Evolutionary conservation across 2,888 invertebrate species (phyloP), one percentile per base, ranked within the genome.

Genomic region (Himalopsyche tibetana): DNA sequence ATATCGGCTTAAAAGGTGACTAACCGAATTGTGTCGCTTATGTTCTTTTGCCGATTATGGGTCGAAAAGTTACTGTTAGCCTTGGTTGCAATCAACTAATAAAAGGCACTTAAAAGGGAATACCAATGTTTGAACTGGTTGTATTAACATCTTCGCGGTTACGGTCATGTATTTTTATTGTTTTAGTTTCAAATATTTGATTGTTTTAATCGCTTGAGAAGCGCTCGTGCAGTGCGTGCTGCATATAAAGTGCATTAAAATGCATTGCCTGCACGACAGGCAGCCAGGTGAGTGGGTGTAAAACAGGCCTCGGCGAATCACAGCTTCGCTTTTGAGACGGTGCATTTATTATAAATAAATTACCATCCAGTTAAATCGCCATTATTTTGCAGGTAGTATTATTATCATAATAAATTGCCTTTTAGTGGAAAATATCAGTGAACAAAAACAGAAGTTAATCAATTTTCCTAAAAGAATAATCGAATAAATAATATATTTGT

Each of bases 281-380:
- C 63, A n/a, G 63, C 15, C 63, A 63, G 63, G 63, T 63, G 63
- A 63, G 63, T 63, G 63, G 63, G 63, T 63, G 63, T 63, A 63
- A n/a, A 19, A 19, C 63, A n/a, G 63, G 28, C 19, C 15, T 63
- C 63, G 63, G 63, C 63, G 63, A 63, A 63, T 63, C 63, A 63
- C 63, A 63, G 63, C 63, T 2, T 6, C 5, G 19, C 63, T 63
- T 63, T 63, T 11, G 4, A 63, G 5, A 3, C 63, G 28, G 15
- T 28, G 63, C 19, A 63, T 63, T 63, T 63, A 63, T 63, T 63
- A 63, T 63, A 63, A 63, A 63, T 63, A 63, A 63, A 63, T 63
- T 63, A 63, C 28, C 19, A 19, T 63, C 63, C 63, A 63, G 63
- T 19, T 63, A 63, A 63, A 63, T 63, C 63, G 63, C 63, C 63